Percentiles rank a stretch among this genome's conserved stretches.
These are phyloP conservation scores for Cynopterus sphinx DNA, from an alignment of 2,797 vertebrate genomes.

Conservation along the genomic window DNA sequence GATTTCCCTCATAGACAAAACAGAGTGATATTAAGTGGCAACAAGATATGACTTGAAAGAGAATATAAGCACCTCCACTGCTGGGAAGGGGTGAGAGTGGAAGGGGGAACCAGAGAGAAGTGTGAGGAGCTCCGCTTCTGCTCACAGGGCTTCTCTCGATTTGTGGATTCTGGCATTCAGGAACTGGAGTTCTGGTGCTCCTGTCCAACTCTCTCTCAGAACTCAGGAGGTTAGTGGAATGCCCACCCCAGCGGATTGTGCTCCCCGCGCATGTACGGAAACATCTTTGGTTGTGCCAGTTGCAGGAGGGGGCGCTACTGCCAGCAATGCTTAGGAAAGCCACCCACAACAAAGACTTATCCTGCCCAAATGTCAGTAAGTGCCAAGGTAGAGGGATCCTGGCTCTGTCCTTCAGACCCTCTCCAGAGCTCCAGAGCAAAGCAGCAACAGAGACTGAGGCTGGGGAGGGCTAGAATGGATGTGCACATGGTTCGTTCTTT, in stretches of 20 bases:
- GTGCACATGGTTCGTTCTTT: background rate
- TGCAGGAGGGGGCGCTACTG: background rate
- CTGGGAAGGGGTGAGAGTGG: no score
- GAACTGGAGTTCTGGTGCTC: background rate
- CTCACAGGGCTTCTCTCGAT: background rate
- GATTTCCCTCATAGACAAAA: background rate
- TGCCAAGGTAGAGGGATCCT: background rate
- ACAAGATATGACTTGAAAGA: no score
- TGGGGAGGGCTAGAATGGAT: background rate
- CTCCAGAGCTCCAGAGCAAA: background rate
- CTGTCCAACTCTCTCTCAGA: background rate
- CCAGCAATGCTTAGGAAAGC: background rate
- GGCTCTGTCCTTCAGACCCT: background rate
- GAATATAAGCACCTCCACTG: background rate
- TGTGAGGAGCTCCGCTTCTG: background rate
- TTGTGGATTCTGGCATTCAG: background rate
- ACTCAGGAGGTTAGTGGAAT: background rate
- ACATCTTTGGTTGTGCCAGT: background rate
- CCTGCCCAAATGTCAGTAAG: background rate
- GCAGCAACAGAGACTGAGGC: background rate
- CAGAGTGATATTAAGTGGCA: background rate
- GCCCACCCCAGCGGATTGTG: background rate
- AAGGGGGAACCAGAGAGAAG: background rate
- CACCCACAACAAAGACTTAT: background rate
- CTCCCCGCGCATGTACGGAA: background rate